Percentiles rank a stretch among this genome's conserved stretches.
Conservation (phyloP, 92 coral and sea anemone genomes). For the Porites cylindrica region DNA sequence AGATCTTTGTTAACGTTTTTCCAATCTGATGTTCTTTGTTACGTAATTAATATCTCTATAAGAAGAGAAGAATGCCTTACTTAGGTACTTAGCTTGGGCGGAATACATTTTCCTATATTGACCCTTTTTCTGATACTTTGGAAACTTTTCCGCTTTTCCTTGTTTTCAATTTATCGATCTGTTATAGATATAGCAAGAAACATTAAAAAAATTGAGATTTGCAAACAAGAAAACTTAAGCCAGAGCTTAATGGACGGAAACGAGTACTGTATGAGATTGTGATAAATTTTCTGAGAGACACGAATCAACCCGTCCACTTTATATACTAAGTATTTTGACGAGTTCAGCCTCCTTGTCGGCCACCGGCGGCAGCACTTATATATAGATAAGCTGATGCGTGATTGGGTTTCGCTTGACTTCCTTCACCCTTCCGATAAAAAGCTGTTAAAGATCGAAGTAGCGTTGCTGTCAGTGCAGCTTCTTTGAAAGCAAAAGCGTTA, state of each 20-base stretch:
- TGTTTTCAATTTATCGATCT: neutral
- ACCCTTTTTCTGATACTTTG: neutral
- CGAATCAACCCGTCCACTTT: neutral
- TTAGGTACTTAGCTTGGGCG: neutral
- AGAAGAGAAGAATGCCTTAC: neutral
- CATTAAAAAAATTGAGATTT: neutral
- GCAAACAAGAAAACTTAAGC: neutral
- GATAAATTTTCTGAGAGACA: neutral
- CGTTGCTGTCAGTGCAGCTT: neutral
- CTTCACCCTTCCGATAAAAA: constrained; percentile 9
- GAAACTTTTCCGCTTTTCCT: neutral
- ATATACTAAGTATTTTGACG: no score
- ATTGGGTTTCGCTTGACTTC: constrained; percentile 19
- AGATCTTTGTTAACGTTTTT: neutral
- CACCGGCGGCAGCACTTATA: neutral
- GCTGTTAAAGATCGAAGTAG: neutral
- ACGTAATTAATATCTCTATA: neutral
- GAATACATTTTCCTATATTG: neutral
- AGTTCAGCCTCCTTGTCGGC: no score
- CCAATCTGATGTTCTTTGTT: neutral
- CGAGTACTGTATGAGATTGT: neutral
- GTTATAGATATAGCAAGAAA: neutral
- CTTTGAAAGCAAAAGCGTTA: neutral
- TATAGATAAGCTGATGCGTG: constrained; percentile 13
- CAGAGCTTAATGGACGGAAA: neutral